Evolutionary conservation across 2,888 invertebrate genomes (phyloP).

Genomic region (Cephalotes varians): DNA sequence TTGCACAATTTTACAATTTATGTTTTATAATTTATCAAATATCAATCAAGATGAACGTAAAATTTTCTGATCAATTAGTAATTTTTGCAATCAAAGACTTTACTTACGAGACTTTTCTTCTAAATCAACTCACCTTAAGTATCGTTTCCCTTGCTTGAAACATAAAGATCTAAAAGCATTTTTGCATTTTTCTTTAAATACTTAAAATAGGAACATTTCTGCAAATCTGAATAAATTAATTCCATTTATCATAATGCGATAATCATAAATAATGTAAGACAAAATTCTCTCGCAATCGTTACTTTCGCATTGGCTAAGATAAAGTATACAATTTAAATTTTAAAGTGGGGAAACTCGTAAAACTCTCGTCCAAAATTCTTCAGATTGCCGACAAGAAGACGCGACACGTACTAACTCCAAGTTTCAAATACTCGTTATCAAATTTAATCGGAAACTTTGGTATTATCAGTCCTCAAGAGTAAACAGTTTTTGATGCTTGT

Average conservation of each 20-base stretch:
- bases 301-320: not conserved
- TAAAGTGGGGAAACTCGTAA: not conserved
- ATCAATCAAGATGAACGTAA: not conserved
- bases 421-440: constrained; percentile 6
- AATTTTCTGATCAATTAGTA: not conserved
- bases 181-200: not conserved
- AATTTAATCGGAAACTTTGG: constrained; percentile 14
- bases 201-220: not conserved
- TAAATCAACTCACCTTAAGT: not conserved
- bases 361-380: not conserved
- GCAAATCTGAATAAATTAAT: not conserved
- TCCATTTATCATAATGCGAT: not conserved
- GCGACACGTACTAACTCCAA: not conserved
- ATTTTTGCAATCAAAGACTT: not conserved
- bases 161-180: not conserved
- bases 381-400: not conserved
- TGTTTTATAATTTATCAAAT: not conserved
- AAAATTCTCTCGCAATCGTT: not conserved
- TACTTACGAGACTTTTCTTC: not conserved
- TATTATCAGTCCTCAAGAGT: not conserved
- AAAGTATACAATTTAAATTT: not conserved
- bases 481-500: constrained; percentile 15
- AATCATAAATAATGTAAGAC: not conserved
- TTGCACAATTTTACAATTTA: not conserved
- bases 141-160: not conserved